Percentiles rank a stretch among this genome's conserved stretches.
Conservation (phyloP, 2,888 invertebrate genomes). For the Crocallis elinguaria region DNA sequence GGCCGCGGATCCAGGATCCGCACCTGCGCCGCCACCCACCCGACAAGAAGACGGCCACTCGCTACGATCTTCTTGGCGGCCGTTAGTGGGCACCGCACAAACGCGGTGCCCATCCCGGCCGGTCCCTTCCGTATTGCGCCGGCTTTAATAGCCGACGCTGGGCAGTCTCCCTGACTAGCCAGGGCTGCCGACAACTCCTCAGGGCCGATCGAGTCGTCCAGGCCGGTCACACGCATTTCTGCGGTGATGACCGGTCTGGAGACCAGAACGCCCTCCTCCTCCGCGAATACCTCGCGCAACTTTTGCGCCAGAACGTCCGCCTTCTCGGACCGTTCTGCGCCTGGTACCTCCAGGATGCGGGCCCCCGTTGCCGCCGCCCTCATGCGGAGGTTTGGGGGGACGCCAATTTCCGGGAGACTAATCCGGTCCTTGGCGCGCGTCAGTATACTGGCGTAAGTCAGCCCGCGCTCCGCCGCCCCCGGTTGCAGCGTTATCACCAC, state of each 20-base stretch:
- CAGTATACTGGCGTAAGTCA: not conserved
- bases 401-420: not conserved
- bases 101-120: not conserved
- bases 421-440: not conserved
- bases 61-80: not conserved
- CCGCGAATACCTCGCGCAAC: not conserved
- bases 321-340: not conserved
- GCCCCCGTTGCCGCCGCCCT: not conserved
- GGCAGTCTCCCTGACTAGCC: not conserved
- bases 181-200: not conserved
- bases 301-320: not conserved
- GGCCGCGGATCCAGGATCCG: not conserved
- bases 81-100: not conserved
- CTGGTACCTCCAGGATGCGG: not conserved
- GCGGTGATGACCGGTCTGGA: not conserved
- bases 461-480: not conserved
- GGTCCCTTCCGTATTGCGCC: not conserved
- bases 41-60: not conserved
- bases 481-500: not conserved
- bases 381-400: not conserved
- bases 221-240: not conserved
- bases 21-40: not conserved
- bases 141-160: not conserved
- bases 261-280: not conserved
- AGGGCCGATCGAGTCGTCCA: not conserved